Base-by-base conservation (phyloP, 2,888 invertebrate species). In the Lepidocyrtoides sp. region DNA sequence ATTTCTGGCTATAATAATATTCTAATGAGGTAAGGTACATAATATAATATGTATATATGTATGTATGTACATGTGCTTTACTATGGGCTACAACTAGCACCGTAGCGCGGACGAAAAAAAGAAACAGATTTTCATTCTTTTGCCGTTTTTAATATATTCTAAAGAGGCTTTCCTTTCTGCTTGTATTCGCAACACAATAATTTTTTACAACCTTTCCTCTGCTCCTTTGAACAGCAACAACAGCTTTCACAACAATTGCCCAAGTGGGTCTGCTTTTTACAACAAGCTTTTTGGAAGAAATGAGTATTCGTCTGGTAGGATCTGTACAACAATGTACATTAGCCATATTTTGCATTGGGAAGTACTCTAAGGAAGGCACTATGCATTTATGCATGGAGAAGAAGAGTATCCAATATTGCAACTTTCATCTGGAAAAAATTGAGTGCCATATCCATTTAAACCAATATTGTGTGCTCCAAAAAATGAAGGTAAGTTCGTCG, bases 151-250 rank as follows among this genome's bases (percentile, higher is more conserved):
- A 75, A 75, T 20, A 75, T 48, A 48, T 44, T 75, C 48, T 23
- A 57, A 41, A 44, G 26, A 44, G 41, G 36, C 23, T 41, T n/a
- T 36, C 32, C 0, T 60, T 36, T 36, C 7, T 2, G 7, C 23
- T 82, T 57, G 36, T 83, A 60, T 82, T 82, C 36, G 10, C 84
- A 51, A 29, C 69, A 69, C 29, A 84, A 84, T 84, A 84, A 84
- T 63, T 69, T 85, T 85, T 72, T 84, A 85, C 48, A 51, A 54
- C 72, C 72, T 48, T 41, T 29, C 44, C 23, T 17, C 7, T 36
- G 36, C 7, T 4, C 36, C 41, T 5, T 23, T 63, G 41, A 14
- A 17, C 51, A 54, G 14, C 51, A 54, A 17, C 51, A 54, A 54
- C 51, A 48, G 14, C 44, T 14, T 54, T 54, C 14, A 54, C 23